Percentiles rank a stretch among this genome's conserved stretches.
Evolutionary conservation across 2,888 invertebrate genomes (phyloP).

Genomic region (Melanotus villosus): DNA sequence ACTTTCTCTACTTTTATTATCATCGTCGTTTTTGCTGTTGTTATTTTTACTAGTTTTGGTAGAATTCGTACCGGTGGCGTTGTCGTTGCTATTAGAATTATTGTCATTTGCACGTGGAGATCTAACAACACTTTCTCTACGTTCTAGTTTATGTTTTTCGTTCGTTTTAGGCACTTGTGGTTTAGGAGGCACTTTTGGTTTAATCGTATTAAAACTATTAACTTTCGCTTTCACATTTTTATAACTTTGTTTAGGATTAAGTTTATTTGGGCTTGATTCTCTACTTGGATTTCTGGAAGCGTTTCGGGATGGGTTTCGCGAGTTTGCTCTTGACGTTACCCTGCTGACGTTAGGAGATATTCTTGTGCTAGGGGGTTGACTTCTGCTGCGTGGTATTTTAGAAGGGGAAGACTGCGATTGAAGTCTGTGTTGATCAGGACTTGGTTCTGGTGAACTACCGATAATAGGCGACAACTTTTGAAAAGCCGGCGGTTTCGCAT

Average conservation of each 20-base stretch:
- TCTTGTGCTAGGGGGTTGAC: conserved; percentile 60
- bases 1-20: neutral
- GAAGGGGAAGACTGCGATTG: conserved; percentile 55
- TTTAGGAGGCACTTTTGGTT: conserved; percentile 67
- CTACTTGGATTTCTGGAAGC: conserved; percentile 57
- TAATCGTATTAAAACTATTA: conserved; percentile 60
- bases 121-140: conserved; percentile 56
- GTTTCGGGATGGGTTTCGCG: conserved; percentile 50
- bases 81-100: neutral
- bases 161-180: conserved; percentile 56
- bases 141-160: conserved; percentile 37
- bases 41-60: neutral
- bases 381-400: conserved; percentile 54
- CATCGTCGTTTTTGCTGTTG: conserved; percentile 17
- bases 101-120: conserved; percentile 1
- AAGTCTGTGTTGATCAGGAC: conserved; percentile 59
- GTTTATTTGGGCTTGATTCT: conserved; percentile 62
- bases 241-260: conserved; percentile 57
- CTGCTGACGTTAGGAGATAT: conserved; percentile 52
- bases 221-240: conserved; percentile 66
- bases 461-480: conserved; percentile 64
- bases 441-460: conserved; percentile 67
- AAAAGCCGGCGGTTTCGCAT: conserved; percentile 57
- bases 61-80: neutral
- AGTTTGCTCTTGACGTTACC: conserved; percentile 55